A percentile compares a stretch with the other conserved stretches of the same genome.
These are phyloP conservation scores for Cottoperca gobio DNA, from an alignment of 2,797 vertebrate species.

Conservation along the genomic window DNA sequence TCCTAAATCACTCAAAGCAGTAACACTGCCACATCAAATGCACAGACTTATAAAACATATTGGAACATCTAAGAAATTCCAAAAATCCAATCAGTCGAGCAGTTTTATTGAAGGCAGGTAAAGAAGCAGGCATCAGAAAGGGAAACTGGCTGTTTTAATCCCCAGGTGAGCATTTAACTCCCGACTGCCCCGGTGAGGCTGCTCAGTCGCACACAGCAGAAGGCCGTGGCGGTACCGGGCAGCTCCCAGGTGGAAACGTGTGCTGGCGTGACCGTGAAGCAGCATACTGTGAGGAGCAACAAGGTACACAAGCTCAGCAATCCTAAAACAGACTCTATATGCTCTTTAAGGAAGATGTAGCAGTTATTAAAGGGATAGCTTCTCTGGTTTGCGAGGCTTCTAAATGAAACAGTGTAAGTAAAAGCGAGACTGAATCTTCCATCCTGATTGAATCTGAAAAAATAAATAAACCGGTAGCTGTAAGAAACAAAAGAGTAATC, in stretches of 20 bases:
- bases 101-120: slow-evolving; percentile 1
- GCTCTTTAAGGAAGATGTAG: not conserved
- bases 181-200: slow-evolving; percentile 34
- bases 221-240: slow-evolving; percentile 4
- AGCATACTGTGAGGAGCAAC: slow-evolving; percentile 1
- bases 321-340: not conserved
- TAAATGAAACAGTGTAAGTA: slow-evolving; percentile 22
- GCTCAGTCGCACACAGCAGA: slow-evolving; percentile 30
- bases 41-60: not conserved
- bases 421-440: slow-evolving; percentile 30
- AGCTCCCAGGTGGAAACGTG: slow-evolving; percentile 46
- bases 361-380: slow-evolving; percentile 15
- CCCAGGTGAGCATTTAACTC: slow-evolving; percentile 29
- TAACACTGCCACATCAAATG: not conserved
- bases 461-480: slow-evolving; percentile 62
- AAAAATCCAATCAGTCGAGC: not conserved
- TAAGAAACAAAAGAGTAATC: slow-evolving; percentile 76
- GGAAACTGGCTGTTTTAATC: slow-evolving; percentile 27
- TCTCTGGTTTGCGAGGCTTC: slow-evolving; percentile 13
- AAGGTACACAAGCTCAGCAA: slow-evolving; percentile 9
- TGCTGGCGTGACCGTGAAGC: slow-evolving; percentile 26
- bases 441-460: slow-evolving; percentile 50
- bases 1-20: not conserved
- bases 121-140: slow-evolving; percentile 4
- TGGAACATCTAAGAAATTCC: not conserved